Evolutionary conservation across 2,113 vertebrate species (phyloP).

Genomic region (Lichenostomus cassidix): DNA sequence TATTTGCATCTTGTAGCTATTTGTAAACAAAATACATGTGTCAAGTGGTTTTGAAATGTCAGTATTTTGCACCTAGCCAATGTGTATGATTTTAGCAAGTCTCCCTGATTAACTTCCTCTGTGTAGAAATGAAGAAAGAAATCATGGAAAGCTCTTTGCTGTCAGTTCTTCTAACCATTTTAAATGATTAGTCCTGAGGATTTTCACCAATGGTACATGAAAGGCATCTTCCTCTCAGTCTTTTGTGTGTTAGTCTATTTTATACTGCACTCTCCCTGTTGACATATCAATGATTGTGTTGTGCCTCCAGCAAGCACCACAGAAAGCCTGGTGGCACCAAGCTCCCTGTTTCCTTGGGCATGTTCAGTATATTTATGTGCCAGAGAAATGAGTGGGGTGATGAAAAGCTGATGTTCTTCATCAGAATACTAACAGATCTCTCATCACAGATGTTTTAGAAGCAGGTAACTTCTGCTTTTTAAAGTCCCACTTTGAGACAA

Average conservation of each 20-base stretch:
- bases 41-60: neutral
- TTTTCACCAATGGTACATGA: neutral
- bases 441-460: neutral
- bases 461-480: neutral
- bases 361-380: neutral
- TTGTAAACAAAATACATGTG: rapidly evolving
- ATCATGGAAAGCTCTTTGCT: neutral
- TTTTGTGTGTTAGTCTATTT: rapidly evolving
- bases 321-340: neutral
- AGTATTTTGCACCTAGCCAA: neutral
- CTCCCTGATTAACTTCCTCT: neutral
- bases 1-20: neutral
- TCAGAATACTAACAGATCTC: neutral
- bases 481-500: neutral
- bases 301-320: neutral
- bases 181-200: neutral
- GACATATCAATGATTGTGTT: rapidly evolving
- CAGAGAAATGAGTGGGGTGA: neutral
- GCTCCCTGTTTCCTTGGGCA: neutral
- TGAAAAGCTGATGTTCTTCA: neutral
- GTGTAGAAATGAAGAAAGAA: neutral
- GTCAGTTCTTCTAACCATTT: neutral
- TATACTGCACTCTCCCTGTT: rapidly evolving
- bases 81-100: neutral
- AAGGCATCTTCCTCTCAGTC: neutral